These are phyloP conservation scores for Porphyrio hochstetteri DNA, from an alignment of 2,113 vertebrate species.

Conservation along the genomic window DNA sequence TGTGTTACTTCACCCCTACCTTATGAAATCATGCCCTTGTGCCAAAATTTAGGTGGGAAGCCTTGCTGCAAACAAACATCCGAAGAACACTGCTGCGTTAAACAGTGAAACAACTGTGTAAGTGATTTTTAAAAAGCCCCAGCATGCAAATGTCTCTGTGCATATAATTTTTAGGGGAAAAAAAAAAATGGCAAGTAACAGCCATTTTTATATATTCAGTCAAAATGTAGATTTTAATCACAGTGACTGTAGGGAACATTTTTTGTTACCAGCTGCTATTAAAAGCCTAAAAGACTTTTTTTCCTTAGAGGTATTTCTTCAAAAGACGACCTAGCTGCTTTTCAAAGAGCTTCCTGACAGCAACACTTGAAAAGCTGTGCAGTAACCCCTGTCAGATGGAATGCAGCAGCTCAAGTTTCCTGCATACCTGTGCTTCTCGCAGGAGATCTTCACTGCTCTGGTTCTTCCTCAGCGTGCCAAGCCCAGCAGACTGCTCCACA, in stretches of 20 bases:
- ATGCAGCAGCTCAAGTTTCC: rapidly evolving
- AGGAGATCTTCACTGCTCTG: conserved; percentile 96
- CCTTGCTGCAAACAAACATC: not conserved
- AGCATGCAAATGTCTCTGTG: not conserved
- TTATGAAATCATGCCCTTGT: not conserved
- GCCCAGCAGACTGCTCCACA: conserved; percentile 74
- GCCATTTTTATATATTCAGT: not conserved
- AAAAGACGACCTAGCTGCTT: not conserved
- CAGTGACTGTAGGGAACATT: not conserved
- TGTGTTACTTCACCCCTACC: not conserved
- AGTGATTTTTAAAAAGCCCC: not conserved
- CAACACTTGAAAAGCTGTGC: not conserved
- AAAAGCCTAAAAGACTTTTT: not conserved
- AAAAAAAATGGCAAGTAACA: not conserved
- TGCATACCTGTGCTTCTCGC: conserved; percentile 86
- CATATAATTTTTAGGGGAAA: not conserved
- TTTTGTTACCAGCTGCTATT: not conserved
- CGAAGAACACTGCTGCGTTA: not conserved
- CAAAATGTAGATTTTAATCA: not conserved
- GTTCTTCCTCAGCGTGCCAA: conserved; percentile 87
- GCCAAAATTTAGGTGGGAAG: not conserved
- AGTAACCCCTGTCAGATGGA: not conserved
- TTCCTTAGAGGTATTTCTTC: not conserved
- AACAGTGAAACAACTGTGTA: not conserved
- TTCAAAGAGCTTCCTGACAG: not conserved